Conservation (phyloP, 2,797 vertebrate species). For the Anguilla obscura region DNA sequence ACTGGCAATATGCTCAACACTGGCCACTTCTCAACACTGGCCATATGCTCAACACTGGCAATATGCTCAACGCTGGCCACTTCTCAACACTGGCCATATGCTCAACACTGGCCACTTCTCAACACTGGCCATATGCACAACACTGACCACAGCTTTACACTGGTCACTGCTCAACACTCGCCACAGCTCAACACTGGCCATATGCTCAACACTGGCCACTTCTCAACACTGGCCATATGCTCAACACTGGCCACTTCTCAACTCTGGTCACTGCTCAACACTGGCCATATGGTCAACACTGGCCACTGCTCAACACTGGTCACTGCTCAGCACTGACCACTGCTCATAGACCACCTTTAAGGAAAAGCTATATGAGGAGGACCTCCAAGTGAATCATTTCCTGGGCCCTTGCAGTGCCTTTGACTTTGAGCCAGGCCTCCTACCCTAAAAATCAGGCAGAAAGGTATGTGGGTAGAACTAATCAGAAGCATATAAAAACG, state of each 20-base stretch:
- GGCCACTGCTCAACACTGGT: neutral
- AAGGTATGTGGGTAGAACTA: neutral
- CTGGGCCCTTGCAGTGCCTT: neutral
- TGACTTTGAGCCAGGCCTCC: neutral
- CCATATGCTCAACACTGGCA: no score
- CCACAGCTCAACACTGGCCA: neutral
- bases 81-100: no score
- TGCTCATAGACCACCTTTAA: neutral
- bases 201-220: no score
- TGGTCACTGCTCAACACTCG: neutral
- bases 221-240: no score
- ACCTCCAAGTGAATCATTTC: neutral
- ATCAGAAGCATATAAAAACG: neutral
- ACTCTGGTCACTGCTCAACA: no score
- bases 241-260: no score
- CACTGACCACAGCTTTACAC: neutral
- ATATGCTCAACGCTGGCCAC: no score
- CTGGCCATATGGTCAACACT: no score
- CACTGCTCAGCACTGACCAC: neutral
- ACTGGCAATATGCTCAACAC: no score
- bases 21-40: no score
- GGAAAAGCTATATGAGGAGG: neutral
- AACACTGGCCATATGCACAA: no score
- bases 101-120: no score
- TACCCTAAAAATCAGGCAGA: slow-evolving; percentile 34